phyloP scores from a whole-genome alignment of 1,140 invertebrate genomes.

The Ridgeia piscesae region DNA sequence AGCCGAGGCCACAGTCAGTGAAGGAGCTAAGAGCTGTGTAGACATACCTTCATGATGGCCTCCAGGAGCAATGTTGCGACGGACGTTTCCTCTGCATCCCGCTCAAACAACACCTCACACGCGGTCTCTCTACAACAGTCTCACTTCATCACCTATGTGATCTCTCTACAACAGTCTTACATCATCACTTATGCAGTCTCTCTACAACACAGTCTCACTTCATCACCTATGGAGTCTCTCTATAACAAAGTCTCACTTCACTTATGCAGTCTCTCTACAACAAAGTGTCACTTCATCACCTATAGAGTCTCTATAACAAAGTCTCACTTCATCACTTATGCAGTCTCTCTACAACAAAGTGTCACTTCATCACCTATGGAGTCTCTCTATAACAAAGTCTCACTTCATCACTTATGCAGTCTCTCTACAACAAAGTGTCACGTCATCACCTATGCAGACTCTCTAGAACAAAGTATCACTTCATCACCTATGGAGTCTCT shows the following conservation, averaged over 20 bases:
- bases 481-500: conserved; percentile 62
- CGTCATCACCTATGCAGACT: conserved; percentile 63
- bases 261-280: conserved; percentile 72
- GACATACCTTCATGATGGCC: conserved; percentile 71
- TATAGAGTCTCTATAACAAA: conserved; percentile 71
- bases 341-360: conserved; percentile 67
- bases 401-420: conserved; percentile 60
- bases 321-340: conserved; percentile 73
- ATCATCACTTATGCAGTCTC: conserved; percentile 80
- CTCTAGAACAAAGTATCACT: conserved; percentile 58
- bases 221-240: conserved; percentile 77
- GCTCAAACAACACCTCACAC: conserved; percentile 81
- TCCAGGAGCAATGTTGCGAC: conserved; percentile 82
- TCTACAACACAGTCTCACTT: conserved; percentile 65
- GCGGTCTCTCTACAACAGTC: conserved; percentile 68
- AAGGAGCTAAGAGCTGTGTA: background rate
- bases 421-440: too few species aligned
- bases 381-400: conserved; percentile 81
- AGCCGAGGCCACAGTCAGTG: too few species aligned
- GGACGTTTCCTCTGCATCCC: conserved; percentile 80
- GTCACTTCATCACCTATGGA: conserved; percentile 79
- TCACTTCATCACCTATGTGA: conserved; percentile 81
- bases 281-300: conserved; percentile 69
- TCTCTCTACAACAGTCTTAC: conserved; percentile 80
- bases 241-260: conserved; percentile 85